Percentiles rank a stretch among this genome's conserved stretches.
Conservation (phyloP, 2,888 invertebrate species). For the Eristalis arbustorum region DNA sequence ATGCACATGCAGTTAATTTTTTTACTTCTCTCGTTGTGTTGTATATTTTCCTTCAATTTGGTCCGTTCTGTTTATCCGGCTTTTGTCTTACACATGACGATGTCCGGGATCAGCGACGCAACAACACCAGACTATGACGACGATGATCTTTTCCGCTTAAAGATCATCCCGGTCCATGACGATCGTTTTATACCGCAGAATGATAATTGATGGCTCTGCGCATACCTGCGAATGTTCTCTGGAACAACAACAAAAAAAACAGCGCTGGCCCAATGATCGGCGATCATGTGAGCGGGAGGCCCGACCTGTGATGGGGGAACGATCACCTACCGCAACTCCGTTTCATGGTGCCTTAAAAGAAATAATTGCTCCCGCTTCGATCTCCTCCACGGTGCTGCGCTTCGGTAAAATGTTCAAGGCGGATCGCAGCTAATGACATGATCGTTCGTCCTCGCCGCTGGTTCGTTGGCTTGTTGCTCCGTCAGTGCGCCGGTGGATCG, state of each 20-base stretch:
- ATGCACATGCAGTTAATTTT: slow-evolving; percentile 22
- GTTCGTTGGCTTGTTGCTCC: background rate
- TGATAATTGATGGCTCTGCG: slow-evolving; percentile 65
- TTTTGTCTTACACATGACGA: slow-evolving; percentile 52
- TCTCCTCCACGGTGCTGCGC: slow-evolving; percentile 11
- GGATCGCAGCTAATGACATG: slow-evolving; percentile 68
- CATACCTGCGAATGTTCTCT: slow-evolving; percentile 52
- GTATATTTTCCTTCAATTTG: background rate
- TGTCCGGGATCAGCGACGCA: slow-evolving; percentile 19
- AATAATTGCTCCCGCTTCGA: slow-evolving; percentile 66
- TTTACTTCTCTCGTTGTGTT: background rate
- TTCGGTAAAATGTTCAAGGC: slow-evolving; percentile 64
- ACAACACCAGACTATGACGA: slow-evolving; percentile 3
- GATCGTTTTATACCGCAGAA: slow-evolving; percentile 51
- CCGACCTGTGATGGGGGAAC: slow-evolving; percentile 55
- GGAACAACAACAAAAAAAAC: background rate
- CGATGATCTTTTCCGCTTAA: slow-evolving; percentile 59
- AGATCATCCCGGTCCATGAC: slow-evolving; percentile 62
- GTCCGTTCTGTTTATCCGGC: background rate
- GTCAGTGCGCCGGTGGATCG: background rate
- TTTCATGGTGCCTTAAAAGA: slow-evolving; percentile 64
- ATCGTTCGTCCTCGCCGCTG: slow-evolving; percentile 37
- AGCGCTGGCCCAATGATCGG: slow-evolving; percentile 33
- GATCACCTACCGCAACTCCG: slow-evolving; percentile 65
- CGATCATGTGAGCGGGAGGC: slow-evolving; percentile 67